Evolutionary conservation across 2,888 invertebrate species (phyloP).

Genomic region (Gryllus longicercus): DNA sequence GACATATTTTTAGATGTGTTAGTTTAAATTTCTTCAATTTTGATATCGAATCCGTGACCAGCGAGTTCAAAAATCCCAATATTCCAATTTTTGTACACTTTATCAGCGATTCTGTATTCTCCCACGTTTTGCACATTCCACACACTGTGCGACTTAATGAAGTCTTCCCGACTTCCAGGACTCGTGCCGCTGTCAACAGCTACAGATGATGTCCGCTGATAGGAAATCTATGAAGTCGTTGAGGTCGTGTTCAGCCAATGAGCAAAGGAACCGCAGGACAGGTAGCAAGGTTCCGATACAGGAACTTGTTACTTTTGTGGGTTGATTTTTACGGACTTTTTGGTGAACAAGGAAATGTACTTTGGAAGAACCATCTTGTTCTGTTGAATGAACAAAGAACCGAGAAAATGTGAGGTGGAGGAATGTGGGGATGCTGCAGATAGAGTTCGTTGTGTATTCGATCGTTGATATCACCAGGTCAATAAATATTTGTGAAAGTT

Average conservation of each 20-base stretch:
- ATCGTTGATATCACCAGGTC: background rate
- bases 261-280: background rate
- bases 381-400: background rate
- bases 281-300: background rate
- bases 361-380: background rate
- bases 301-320: background rate
- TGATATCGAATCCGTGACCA: too few species aligned
- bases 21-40: too few species aligned
- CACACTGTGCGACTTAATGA: background rate
- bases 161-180: background rate
- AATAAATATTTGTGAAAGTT: too few species aligned
- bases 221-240: background rate
- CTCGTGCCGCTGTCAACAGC: background rate
- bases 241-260: background rate
- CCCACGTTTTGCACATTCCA: too few species aligned
- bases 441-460: background rate
- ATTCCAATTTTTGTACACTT: too few species aligned
- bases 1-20: too few species aligned
- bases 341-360: background rate
- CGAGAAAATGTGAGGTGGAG: background rate
- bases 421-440: background rate
- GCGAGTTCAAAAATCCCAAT: too few species aligned
- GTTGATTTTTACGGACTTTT: background rate
- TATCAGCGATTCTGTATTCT: too few species aligned
- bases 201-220: background rate